Conservation (phyloP, 2,113 vertebrate species). For the Lampris incognitus region DNA sequence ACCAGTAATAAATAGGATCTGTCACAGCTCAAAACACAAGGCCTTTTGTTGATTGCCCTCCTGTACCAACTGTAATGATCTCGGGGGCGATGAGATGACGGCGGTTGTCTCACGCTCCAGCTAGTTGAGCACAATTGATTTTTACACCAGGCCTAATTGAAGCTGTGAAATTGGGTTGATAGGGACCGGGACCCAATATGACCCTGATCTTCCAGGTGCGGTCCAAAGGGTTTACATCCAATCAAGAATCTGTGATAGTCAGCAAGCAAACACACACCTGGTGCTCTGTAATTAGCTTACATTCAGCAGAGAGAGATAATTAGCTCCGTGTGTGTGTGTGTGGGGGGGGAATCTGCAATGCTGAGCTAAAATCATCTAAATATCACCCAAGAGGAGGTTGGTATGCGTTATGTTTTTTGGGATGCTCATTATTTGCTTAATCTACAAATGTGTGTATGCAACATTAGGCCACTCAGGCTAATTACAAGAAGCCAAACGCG, state of each 20-base stretch:
- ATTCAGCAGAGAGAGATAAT: slow-evolving; percentile 60
- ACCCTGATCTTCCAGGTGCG: slow-evolving; percentile 51
- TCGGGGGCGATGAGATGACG: background rate
- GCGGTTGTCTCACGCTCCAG: slow-evolving; percentile 21
- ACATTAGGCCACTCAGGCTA: slow-evolving; percentile 39
- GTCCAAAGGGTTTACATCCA: slow-evolving; percentile 29
- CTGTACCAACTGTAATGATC: background rate
- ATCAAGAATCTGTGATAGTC: slow-evolving; percentile 63
- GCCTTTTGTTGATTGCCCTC: slow-evolving; percentile 1
- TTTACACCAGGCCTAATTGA: slow-evolving; percentile 20
- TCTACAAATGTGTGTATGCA: slow-evolving; percentile 42
- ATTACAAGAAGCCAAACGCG: slow-evolving; percentile 42
- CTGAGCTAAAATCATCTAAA: slow-evolving; percentile 55
- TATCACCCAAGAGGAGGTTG: slow-evolving; percentile 36
- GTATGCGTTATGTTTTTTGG: slow-evolving; percentile 34
- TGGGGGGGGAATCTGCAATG: slow-evolving; percentile 27
- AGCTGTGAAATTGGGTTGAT: slow-evolving; percentile 18
- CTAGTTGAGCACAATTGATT: slow-evolving; percentile 45
- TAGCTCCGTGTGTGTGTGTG: slow-evolving; percentile 28
- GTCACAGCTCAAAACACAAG: slow-evolving; percentile 21
- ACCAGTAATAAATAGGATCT: slow-evolving; percentile 15
- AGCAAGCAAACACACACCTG: slow-evolving; percentile 68
- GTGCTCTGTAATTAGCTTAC: slow-evolving; percentile 59
- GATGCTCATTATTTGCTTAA: slow-evolving; percentile 48
- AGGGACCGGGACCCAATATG: slow-evolving; percentile 37